phyloP scores from a whole-genome alignment of 2,888 invertebrate species.

The Synergus gifuensis region DNA sequence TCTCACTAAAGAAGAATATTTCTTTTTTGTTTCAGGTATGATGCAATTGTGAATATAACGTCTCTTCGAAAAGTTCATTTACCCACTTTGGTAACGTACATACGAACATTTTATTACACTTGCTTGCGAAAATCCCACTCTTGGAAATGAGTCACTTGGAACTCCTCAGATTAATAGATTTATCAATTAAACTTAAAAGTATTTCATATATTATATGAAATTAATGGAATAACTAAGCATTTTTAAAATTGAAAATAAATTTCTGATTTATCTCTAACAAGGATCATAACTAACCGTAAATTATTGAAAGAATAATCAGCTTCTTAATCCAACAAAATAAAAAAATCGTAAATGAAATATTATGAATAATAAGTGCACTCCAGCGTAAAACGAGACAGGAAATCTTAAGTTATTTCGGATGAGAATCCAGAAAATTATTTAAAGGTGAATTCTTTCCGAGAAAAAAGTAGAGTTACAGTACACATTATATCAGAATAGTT shows the following conservation, averaged over 20 bases:
- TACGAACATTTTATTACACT: neutral
- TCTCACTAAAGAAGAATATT: slow-evolving; percentile 7
- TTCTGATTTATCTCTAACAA: neutral
- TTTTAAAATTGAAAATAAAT: neutral
- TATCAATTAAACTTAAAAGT: neutral
- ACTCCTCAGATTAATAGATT: neutral
- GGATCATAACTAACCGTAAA: neutral
- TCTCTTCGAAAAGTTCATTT: slow-evolving; percentile 6
- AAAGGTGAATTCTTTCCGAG: slow-evolving; percentile 16
- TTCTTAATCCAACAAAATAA: neutral
- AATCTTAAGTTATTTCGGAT: neutral
- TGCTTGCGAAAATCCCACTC: neutral
- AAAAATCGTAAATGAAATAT: slow-evolving; percentile 9
- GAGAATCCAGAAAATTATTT: slow-evolving; percentile 22
- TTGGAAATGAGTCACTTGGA: slow-evolving; percentile 15
- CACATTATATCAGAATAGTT: slow-evolving; percentile 27
- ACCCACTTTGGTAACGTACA: slow-evolving; percentile 12
- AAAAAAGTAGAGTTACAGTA: slow-evolving; percentile 11
- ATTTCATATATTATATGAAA: neutral
- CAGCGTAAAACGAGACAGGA: neutral
- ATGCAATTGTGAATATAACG: neutral
- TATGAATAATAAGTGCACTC: slow-evolving; percentile 17
- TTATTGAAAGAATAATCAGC: neutral
- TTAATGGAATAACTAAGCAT: neutral
- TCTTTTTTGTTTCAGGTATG: slow-evolving; percentile 35